Evolutionary conservation across 2,113 vertebrate species (phyloP), one percentile per base, ranked within the genome.

Genomic region (Pollimyrus isidori): DNA sequence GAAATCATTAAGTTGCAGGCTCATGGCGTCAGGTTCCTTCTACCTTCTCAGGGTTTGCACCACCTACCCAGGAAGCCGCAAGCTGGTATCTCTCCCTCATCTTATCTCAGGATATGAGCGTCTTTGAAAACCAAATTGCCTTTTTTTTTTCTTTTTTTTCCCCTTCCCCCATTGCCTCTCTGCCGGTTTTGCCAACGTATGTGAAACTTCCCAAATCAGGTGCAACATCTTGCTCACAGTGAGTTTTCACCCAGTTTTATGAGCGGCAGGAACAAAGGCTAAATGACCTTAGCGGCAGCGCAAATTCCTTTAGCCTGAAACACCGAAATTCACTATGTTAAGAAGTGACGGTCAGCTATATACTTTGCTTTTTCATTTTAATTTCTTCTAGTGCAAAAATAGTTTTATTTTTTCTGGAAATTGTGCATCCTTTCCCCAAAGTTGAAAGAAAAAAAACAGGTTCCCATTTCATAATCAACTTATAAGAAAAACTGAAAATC

Each of bases 271-370:
- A 86, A 53, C 19, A 15, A 90, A 86, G 90, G 88, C 91, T 76
- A 87, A 87, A 56, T n/a, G 88, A 86, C 93, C 91, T 92, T 4
- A 90, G 92, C 39, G 30, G 90, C 93, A 93, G 94, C 93, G 92
- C 13, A 21, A 85, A 89, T 11, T 39, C 15, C 42, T 86, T 50
- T 26, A 62, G 19, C 30, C 73, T 4, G 35, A 53, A 82, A 73
- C 73, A 15, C n/a, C n/a, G 15, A 50, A 86, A 86, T 48, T 48
- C 1, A 23, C 83, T 26, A 49, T 3, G 46, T 86, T 86, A 6
- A 50, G 21, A 49, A 13, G 9, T 4, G 21, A 49, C 23, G 17
- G 2, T 85, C 10, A 23, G 42, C 45, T 50, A 49, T 13, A 84
- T 84, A 76, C 21, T 46, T 84, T 3, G 7, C 83, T 48, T 85